Base-by-base conservation (phyloP, 2,888 invertebrate genomes). In the Portevinia maculata region DNA sequence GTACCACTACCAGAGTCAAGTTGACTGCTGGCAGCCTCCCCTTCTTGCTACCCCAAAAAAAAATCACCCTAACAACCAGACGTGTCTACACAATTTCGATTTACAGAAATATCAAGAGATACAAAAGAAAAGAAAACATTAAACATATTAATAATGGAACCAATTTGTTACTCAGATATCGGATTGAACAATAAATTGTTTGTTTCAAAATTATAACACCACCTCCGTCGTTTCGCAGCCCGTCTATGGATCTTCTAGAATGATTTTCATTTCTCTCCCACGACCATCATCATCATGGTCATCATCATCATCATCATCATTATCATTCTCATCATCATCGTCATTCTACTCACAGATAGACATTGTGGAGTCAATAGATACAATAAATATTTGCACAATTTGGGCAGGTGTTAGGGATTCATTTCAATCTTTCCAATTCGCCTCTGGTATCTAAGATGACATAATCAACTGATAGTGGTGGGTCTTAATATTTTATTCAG, bases 351-450 rank as follows among this genome's bases (percentile, higher is more conserved):
- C 19, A 8, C 62, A 48, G 65, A 75, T 70, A 81, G 81, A 81
- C 81, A 81, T 44, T 46, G 44, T 65, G 81, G 81, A 81, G 81
- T 81, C 81, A 34, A 55, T 69, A 55, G 9, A 39, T 8, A 62
- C 13, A 19, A 34, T n/a, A 53, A 53, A 34, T 53, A 69, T 74
- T 74, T 34, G 62, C 73, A 57, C 67, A 74, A 44, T 15, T 48
- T 39, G 30, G 17, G 15, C 74, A 65, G 64, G 55, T 65, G 53
- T n/a, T 7, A 13, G 17, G 5, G n/a, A 19, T 19, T 13, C 46
- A 67, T 19, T 57, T 59, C 41, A 21, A 69, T 52, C 52, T 53
- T 34, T 57, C 13, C 48, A 24, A 37, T 15, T 41, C 46, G 13
- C 7, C 59, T 48, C 37, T 34, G 55, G 15, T 13, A 39, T 15